Evolutionary conservation across 2,113 vertebrate genomes (phyloP).

Genomic region (Rhinolophus sinicus): DNA sequence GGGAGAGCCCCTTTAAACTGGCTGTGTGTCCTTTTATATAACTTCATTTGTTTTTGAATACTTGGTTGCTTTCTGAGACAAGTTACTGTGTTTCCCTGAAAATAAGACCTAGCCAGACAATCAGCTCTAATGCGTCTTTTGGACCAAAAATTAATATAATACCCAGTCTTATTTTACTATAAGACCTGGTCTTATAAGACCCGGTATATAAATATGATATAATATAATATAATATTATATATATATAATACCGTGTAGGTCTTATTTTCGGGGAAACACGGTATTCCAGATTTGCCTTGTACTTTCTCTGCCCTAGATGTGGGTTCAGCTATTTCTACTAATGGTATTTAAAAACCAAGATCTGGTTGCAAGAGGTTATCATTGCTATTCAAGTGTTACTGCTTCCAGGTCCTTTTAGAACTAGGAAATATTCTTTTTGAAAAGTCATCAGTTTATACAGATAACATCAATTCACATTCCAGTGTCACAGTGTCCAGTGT

Average conservation of each 20-base stretch:
- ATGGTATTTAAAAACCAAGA: background rate
- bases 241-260: too few relatives aligned
- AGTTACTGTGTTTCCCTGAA: too few relatives aligned
- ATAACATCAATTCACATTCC: background rate
- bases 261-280: too few relatives aligned
- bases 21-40: background rate
- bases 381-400: background rate
- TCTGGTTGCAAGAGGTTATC: background rate
- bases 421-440: background rate
- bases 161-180: too few relatives aligned
- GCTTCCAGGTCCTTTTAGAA: background rate
- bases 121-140: too few relatives aligned
- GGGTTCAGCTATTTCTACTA: background rate
- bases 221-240: too few relatives aligned
- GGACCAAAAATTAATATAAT: too few relatives aligned
- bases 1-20: background rate
- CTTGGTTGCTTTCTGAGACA: constrained; percentile 24
- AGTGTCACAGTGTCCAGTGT: background rate
- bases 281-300: background rate
- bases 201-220: too few relatives aligned
- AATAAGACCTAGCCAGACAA: too few relatives aligned
- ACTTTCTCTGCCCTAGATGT: background rate
- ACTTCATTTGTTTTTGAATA: background rate
- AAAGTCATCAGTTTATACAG: background rate
- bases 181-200: too few relatives aligned